Evolutionary conservation across 1,140 invertebrate species (phyloP).

Genomic region (Odontomachus brunneus): DNA sequence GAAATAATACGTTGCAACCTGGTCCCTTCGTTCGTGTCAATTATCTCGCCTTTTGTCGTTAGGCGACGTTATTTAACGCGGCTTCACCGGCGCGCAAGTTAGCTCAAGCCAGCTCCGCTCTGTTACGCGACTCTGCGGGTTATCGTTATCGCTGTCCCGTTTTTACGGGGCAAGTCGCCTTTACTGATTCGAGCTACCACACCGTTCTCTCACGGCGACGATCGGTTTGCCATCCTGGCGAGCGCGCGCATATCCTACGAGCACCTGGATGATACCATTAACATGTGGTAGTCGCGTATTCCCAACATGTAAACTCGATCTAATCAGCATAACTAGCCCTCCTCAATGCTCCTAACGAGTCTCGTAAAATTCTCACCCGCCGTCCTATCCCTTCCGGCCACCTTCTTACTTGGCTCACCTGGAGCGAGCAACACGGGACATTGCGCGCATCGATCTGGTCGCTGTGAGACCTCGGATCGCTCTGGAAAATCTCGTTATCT

Average conservation of each 20-base stretch:
- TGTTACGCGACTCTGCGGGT: constrained; percentile 41
- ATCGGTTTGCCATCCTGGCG: neutral
- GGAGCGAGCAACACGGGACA: constrained; percentile 4
- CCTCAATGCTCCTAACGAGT: constrained; percentile 45
- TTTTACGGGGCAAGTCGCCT: constrained; percentile 21
- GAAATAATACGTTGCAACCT: constrained; percentile 38
- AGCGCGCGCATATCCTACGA: neutral
- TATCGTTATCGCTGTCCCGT: constrained; percentile 35
- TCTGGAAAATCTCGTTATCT: constrained; percentile 47
- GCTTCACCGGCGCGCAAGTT: neutral
- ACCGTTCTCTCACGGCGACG: neutral
- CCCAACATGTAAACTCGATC: constrained; percentile 59
- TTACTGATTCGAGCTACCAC: neutral
- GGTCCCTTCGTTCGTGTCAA: constrained; percentile 21
- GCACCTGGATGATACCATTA: constrained; percentile 36
- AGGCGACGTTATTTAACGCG: constrained; percentile 45
- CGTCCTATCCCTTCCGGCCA: neutral
- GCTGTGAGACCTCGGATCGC: neutral
- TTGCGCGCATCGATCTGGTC: neutral
- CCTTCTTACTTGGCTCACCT: constrained; percentile 1
- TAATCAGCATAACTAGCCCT: constrained; percentile 63
- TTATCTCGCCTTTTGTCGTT: constrained; percentile 47
- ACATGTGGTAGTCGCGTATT: constrained; percentile 30
- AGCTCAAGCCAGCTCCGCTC: neutral
- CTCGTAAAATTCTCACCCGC: constrained; percentile 48